These are phyloP conservation scores for Rhizoglyphus robini DNA, from an alignment of 1,140 invertebrate species.

Conservation along the genomic window DNA sequence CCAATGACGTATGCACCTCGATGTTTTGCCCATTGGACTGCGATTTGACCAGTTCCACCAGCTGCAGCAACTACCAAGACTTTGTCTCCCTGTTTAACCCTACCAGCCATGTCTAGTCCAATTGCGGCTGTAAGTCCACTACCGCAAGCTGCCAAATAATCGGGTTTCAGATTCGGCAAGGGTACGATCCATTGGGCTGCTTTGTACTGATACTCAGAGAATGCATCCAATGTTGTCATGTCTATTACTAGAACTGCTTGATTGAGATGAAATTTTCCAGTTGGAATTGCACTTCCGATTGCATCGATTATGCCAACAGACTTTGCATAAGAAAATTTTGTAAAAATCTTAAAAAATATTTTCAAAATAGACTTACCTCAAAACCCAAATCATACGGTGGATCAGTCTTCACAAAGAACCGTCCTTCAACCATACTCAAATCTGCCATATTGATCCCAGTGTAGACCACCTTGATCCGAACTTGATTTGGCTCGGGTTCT, in stretches of 20 bases:
- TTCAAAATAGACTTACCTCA: too few relatives aligned
- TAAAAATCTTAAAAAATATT: too few relatives aligned
- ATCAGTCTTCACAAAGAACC: constrained; percentile 7
- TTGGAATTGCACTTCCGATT: background rate
- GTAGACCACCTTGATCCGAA: constrained; percentile 13
- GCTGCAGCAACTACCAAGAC: constrained; percentile 37
- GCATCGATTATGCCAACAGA: background rate
- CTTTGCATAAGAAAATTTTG: too few relatives aligned
- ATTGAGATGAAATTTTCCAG: background rate
- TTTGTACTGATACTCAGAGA: background rate
- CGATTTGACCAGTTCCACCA: constrained; percentile 28
- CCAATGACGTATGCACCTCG: constrained; percentile 37
- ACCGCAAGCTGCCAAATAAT: background rate
- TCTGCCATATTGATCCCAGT: constrained; percentile 19
- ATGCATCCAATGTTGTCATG: background rate
- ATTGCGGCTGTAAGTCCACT: constrained; percentile 14
- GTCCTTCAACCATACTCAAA: constrained; percentile 16
- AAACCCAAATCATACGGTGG: constrained; percentile 21
- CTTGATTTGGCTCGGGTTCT: constrained; percentile 14
- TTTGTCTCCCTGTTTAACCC: constrained; percentile 29
- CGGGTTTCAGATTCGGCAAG: constrained; percentile 7
- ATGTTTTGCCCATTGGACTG: constrained; percentile 25
- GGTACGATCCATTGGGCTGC: background rate
- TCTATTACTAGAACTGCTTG: background rate
- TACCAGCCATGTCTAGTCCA: constrained; percentile 17